Evolutionary conservation across 2,797 vertebrate species (phyloP), one percentile per base, ranked within the genome.

Genomic region (Acridotheres tristis): DNA sequence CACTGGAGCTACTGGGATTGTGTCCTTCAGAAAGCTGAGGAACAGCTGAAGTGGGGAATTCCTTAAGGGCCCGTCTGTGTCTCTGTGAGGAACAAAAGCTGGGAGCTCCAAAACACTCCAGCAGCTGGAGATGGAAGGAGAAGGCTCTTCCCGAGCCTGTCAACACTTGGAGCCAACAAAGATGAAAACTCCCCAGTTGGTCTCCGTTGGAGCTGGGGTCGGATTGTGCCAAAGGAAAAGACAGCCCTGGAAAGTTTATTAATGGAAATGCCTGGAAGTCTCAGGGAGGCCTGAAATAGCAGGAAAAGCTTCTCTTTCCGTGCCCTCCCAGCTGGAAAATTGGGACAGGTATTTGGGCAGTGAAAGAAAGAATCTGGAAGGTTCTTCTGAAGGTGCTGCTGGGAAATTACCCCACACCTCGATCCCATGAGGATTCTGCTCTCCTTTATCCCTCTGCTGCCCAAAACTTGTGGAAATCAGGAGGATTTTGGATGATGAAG

Each of bases 131-230:
- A 80, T 81, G 89, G 5, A 10, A 80, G 79, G 73, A 53, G n/a
- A 29, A 57, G 61, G 58, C 68, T 69, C 88, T 88, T 85, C 90
- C 95, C 92, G 20, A 13, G 66, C n/a, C 72, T 93, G 93, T 78
- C 90, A 86, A 1, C 76, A 6, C 88, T 53, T 5, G 0, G 38
- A 57, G 59, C 11, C 51, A 1, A 5, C 88, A 5, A 51, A 29
- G 40, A 47, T 62, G 42, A 51, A 61, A 83, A 22, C 30, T 84
- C 32, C 48, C 75, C 66, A 26, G 82, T 4, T 67, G 93, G 13
- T 79, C 38, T 69, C 72, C 5, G 0, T 5, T 34, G 85, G 68
- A 77, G 50, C 0, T 3, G 55, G 9, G 73, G 9, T 21, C 0
- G 48, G 48, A 12, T 36, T 5, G 2, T 14, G 59, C 75, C 67